Conservation (phyloP, 1,140 invertebrate species). For the Caerostris extrusa region DNA sequence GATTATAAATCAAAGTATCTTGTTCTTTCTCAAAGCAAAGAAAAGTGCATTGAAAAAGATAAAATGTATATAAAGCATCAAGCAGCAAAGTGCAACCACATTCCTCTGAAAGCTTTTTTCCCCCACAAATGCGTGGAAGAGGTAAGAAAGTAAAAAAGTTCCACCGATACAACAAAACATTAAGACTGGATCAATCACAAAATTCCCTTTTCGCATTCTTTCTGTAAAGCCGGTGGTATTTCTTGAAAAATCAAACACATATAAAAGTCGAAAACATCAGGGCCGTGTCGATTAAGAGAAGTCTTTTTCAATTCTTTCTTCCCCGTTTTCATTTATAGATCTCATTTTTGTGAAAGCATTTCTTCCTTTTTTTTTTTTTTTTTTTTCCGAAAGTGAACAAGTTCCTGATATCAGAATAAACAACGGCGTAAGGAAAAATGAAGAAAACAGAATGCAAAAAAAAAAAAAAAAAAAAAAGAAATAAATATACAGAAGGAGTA, state of each 20-base stretch:
- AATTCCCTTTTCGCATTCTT: no score
- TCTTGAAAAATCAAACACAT: not conserved
- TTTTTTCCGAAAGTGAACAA: not conserved
- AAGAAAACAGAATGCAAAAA: no score
- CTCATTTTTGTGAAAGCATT: constrained; percentile 2
- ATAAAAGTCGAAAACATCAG: constrained; percentile 6
- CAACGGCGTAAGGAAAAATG: no score
- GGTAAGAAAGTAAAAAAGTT: not conserved
- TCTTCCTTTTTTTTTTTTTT: no score
- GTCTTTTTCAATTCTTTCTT: not conserved
- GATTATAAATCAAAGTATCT: no score
- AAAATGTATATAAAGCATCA: not conserved
- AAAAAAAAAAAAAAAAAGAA: no score
- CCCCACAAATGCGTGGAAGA: not conserved
- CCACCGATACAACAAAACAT: not conserved
- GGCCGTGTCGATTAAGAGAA: not conserved
- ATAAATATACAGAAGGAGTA: not conserved
- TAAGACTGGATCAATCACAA: not conserved
- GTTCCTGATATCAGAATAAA: no score
- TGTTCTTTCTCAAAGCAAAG: no score
- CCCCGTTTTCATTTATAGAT: no score
- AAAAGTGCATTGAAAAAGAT: no score
- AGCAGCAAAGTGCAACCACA: not conserved
- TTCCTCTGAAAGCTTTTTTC: not conserved
- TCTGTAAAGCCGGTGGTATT: not conserved